Conservation (phyloP, 1,140 invertebrate genomes). For the Temnothorax longispinosus region DNA sequence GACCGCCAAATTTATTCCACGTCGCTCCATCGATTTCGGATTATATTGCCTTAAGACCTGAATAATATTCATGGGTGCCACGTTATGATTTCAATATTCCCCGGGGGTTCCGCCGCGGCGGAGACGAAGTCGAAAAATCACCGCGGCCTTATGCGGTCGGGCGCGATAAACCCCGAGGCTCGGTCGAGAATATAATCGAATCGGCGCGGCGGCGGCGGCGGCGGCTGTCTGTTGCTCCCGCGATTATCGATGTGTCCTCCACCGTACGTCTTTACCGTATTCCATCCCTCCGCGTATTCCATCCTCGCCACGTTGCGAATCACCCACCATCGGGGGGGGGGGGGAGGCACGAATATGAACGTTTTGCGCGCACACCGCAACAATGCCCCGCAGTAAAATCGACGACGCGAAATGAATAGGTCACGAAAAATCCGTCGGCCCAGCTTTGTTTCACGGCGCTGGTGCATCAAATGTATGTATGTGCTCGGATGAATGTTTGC, state of each 20-base stretch:
- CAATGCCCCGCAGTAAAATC: slow-evolving; percentile 24
- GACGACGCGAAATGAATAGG: slow-evolving; percentile 20
- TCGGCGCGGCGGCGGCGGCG: slow-evolving; percentile 25
- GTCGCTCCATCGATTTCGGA: slow-evolving; percentile 82
- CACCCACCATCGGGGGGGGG: neutral
- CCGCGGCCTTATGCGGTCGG: slow-evolving; percentile 69
- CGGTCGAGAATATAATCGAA: slow-evolving; percentile 70
- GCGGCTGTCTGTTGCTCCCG: neutral
- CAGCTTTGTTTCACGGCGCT: slow-evolving; percentile 23
- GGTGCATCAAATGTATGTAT: slow-evolving; percentile 26
- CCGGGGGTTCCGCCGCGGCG: slow-evolving; percentile 35
- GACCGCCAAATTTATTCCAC: slow-evolving; percentile 81
- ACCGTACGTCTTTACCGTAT: neutral
- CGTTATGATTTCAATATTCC: slow-evolving; percentile 85
- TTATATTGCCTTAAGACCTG: slow-evolving; percentile 83
- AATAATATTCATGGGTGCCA: slow-evolving; percentile 84
- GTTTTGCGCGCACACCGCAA: neutral
- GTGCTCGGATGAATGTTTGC: slow-evolving; percentile 48
- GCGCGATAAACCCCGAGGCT: slow-evolving; percentile 76
- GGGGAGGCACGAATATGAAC: neutral
- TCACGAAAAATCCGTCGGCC: slow-evolving; percentile 8
- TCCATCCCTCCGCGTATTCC: neutral
- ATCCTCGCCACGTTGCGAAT: neutral
- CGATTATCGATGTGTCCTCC: slow-evolving; percentile 49
- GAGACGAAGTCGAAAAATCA: slow-evolving; percentile 79